Base-by-base conservation (phyloP, 2,797 vertebrate species). In the Prionace glauca region DNA sequence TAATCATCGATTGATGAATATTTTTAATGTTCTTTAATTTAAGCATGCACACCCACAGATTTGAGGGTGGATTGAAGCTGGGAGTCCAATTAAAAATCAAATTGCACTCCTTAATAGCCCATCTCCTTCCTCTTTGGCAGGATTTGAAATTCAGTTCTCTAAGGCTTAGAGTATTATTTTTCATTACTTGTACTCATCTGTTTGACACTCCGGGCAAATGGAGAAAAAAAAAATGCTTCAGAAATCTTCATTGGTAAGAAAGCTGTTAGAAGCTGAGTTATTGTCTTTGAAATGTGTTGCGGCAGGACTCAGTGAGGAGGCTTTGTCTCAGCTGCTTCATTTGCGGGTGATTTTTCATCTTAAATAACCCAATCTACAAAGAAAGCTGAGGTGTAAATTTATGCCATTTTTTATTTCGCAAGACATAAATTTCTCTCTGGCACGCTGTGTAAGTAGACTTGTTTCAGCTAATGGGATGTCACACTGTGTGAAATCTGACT, bases 351-450 rank as follows among this genome's bases (percentile, higher is more conserved):
- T 95, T 95, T 95, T 95, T 95, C 93, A 95, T 95, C 93, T 95
- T 95, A 95, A 95, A 95, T 95, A 95, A 95, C 41, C 62, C 93
- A 95, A 95, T 95, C 93, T 77, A 60, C 93, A 77, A 95, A 77
- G 93, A 95, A 95, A 50, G 71, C 71, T 95, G 93, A 95, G 45
- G 93, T 95, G 93, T 95, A 95, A 95, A 95, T 95, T 95, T 95
- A 95, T 95, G 93, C 93, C 93, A 77, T 77, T 95, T 95, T 95
- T 95, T 95, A 95, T 95, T 95, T 95, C 69, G 18, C 69, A 77
- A 50, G 45, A 77, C 93, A 95, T 95, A 74, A 77, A 95, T 95
- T 56, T 95, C 69, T 95, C 93, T 20, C 71, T 50, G 67, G 71
- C 71, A 94, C 71, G 45, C 45, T 11, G 71, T 77, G 93, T 74